Evolutionary conservation across 2,888 invertebrate genomes (phyloP), one percentile per base, ranked within the genome.

Genomic region (Noctua pronuba): DNA sequence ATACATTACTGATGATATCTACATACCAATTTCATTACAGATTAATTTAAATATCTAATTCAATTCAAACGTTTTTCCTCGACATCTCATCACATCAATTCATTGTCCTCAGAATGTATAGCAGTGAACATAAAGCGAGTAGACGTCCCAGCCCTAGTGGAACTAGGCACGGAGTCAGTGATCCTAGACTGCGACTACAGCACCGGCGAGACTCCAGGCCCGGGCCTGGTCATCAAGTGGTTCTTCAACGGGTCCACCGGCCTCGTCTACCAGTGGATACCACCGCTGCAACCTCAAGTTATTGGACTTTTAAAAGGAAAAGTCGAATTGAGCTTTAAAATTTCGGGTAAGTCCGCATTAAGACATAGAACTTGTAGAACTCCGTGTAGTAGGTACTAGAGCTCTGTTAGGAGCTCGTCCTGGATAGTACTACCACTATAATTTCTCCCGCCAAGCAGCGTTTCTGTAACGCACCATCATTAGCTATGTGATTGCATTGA

Each of bases 191-290:
- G 95, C 87, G 94, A 95, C 85, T 95, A 93, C 88, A 92, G 85
- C 58, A 90, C 90, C 1, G 91, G 90, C 24, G 85, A 89, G 4
- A 88, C 89, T 0, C 92, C 94, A 0, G 92, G 89, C 3, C 91
- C 92, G 4, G 96, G 96, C 0, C 91, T 97, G 10, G 96, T 97
- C 83, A 92, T 97, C 89, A 97, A 97, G 90, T 97, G 97, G 97
- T 96, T 97, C 91, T 96, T 96, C 90, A 96, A 96, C 87, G 94
- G 96, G 1, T 94, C 96, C 46, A 92, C 95, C 0, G 95, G 95
- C 7, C 90, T 96, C 49, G 96, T 97, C 62, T 96, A 96, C 88
- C 97, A 97, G 85, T 97, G 97, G 97, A 97, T 97, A 86, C 97
- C 96, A 16, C 96, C 97, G 1, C 86, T 93, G 84, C 91, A 92